phyloP scores from a whole-genome alignment of 2,113 vertebrate species.

The Toxostoma redivivum region DNA sequence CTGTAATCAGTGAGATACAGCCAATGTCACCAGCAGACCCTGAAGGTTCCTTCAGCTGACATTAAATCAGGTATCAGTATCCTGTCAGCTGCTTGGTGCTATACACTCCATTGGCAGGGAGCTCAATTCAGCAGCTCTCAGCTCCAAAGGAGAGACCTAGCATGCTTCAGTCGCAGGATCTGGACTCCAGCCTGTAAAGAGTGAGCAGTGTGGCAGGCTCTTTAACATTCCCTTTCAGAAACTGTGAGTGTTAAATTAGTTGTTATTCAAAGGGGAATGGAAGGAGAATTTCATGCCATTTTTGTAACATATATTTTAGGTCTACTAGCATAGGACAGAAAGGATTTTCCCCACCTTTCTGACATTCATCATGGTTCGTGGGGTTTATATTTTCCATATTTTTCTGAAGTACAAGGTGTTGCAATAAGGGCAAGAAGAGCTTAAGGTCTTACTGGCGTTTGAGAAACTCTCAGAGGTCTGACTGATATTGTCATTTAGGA shows the following conservation, averaged over 20 bases:
- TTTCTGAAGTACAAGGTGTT: not conserved
- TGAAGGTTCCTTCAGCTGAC: not conserved
- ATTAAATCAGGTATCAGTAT: not conserved
- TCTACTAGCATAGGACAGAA: not conserved
- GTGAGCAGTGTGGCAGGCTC: not conserved
- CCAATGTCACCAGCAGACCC: not conserved
- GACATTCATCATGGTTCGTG: not conserved
- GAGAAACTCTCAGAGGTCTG: not conserved
- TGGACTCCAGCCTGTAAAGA: not conserved
- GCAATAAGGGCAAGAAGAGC: not conserved
- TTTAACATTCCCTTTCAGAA: not conserved
- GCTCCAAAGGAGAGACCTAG: not conserved
- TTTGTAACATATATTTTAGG: not conserved
- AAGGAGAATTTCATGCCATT: not conserved
- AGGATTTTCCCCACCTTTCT: not conserved
- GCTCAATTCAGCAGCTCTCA: not conserved
- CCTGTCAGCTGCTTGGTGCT: not conserved
- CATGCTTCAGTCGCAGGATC: not conserved
- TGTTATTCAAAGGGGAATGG: not conserved
- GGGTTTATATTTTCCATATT: not conserved
- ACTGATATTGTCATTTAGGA: not conserved
- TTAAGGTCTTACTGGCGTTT: not conserved
- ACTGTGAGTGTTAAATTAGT: not conserved
- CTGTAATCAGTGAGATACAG: not conserved
- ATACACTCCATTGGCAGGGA: not conserved